Conservation (phyloP, 2,113 vertebrate genomes). For the Anser cygnoides region DNA sequence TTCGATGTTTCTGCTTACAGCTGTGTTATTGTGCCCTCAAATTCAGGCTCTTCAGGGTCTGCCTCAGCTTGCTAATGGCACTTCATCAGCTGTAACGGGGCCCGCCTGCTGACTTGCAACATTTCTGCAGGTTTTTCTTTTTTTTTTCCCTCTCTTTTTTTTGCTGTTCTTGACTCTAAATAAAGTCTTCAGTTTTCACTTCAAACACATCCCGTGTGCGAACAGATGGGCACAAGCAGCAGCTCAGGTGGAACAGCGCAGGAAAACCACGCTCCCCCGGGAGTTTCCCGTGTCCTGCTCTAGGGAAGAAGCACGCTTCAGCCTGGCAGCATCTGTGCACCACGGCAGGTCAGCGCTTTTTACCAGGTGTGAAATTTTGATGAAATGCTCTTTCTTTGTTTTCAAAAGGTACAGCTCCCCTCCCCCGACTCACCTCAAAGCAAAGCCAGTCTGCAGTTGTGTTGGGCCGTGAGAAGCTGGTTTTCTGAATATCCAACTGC, state of each 20-base stretch:
- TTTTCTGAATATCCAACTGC: neutral
- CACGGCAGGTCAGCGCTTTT: neutral
- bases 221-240: neutral
- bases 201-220: rapidly evolving
- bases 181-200: neutral
- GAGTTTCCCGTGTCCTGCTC: neutral
- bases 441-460: rapidly evolving
- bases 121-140: neutral
- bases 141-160: no score
- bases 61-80: neutral
- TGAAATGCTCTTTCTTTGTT: neutral
- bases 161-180: neutral
- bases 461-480: neutral
- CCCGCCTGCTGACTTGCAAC: neutral
- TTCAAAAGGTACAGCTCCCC: neutral
- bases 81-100: neutral
- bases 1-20: neutral
- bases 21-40: neutral
- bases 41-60: neutral
- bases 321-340: neutral
- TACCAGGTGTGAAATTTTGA: neutral
- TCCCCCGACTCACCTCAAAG: neutral
- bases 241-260: neutral
- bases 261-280: rapidly evolving
- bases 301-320: neutral